These are phyloP conservation scores for Monochamus saltuarius DNA, from an alignment of 1,140 invertebrate species.

Conservation along the genomic window DNA sequence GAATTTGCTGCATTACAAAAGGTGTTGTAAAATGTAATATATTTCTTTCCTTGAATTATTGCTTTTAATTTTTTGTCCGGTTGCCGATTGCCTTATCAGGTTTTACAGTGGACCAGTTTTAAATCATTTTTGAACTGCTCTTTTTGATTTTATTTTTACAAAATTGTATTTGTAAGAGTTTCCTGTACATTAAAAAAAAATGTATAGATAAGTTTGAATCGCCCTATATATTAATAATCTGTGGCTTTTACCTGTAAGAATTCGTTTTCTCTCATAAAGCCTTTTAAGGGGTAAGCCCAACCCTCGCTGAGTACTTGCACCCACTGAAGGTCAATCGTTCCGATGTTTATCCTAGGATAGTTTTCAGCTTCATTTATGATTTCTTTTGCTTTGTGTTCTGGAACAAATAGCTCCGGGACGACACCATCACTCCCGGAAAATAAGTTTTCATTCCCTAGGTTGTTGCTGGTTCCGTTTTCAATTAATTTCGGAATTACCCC, in stretches of 20 bases:
- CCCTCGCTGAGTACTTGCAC: slow-evolving; percentile 93
- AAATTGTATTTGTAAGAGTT: too few relatives aligned
- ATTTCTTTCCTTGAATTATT: too few relatives aligned
- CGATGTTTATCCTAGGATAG: slow-evolving; percentile 72
- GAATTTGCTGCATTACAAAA: too few relatives aligned
- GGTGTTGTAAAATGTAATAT: too few relatives aligned
- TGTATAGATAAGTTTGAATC: too few relatives aligned
- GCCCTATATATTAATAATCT: too few relatives aligned
- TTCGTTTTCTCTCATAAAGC: slow-evolving; percentile 96
- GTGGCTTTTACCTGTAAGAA: slow-evolving; percentile 74
- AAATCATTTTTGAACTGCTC: too few relatives aligned
- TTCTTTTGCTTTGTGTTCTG: slow-evolving; percentile 61
- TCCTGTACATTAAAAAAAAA: too few relatives aligned
- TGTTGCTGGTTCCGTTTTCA: not conserved
- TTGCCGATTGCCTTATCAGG: too few relatives aligned
- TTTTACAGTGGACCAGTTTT: too few relatives aligned
- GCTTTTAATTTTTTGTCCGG: too few relatives aligned
- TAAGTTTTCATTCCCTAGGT: slow-evolving; percentile 4
- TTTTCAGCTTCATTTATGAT: slow-evolving; percentile 69
- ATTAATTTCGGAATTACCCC: slow-evolving; percentile 27
- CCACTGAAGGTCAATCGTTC: slow-evolving; percentile 92
- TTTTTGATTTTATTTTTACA: too few relatives aligned
- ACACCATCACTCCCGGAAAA: slow-evolving; percentile 50
- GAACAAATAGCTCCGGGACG: slow-evolving; percentile 84
- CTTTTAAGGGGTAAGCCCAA: slow-evolving; percentile 93